Evolutionary conservation across 1,140 invertebrate genomes (phyloP).

Genomic region (Marisa cornuarietis): DNA sequence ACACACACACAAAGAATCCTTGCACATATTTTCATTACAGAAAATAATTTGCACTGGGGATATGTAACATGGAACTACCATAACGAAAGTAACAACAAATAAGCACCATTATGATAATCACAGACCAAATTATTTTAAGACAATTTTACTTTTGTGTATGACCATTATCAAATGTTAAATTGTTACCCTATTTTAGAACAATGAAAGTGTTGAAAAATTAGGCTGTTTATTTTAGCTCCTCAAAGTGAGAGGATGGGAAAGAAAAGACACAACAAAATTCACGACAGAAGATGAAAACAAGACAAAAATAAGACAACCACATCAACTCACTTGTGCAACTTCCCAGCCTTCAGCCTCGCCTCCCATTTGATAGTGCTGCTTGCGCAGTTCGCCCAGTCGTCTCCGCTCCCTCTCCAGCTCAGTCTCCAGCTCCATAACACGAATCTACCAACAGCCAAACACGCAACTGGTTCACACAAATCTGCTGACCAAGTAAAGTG

Average conservation of each 20-base stretch:
- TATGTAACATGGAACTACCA: too few species aligned
- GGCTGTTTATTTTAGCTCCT: neutral
- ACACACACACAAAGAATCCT: neutral
- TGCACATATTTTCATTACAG: neutral
- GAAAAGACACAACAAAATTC: neutral
- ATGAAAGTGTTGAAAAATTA: neutral
- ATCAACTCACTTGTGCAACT: slow-evolving; percentile 27
- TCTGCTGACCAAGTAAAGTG: neutral
- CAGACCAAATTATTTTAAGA: too few species aligned
- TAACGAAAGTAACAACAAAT: too few species aligned
- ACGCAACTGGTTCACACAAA: neutral
- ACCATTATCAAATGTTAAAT: neutral
- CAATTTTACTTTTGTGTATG: too few species aligned
- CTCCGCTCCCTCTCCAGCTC: slow-evolving; percentile 87
- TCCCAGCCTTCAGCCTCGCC: slow-evolving; percentile 63
- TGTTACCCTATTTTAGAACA: neutral
- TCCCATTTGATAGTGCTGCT: slow-evolving; percentile 90
- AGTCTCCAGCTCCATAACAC: slow-evolving; percentile 90
- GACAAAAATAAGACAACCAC: neutral
- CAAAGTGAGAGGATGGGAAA: too few species aligned
- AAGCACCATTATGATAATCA: too few species aligned
- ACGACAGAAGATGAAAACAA: neutral
- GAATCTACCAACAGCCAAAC: slow-evolving; percentile 57
- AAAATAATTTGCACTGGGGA: neutral
- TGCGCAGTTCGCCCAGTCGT: slow-evolving; percentile 82